phyloP scores from a whole-genome alignment of 2,113 vertebrate species.

The Benitochromis conjunctus region DNA sequence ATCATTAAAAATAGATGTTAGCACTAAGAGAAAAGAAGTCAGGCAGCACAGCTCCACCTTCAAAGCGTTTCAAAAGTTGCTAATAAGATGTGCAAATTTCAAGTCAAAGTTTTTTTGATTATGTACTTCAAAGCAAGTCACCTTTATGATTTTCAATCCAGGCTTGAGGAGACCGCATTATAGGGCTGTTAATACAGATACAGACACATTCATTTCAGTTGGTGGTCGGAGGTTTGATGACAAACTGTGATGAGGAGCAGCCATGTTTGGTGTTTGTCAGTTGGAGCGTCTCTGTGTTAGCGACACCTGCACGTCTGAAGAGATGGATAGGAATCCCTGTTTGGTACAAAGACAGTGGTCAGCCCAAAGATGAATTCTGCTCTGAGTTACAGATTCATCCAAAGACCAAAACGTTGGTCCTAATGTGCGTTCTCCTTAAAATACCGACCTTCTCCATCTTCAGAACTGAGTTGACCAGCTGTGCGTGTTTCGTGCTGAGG shows the following conservation, averaged over 20 bases:
- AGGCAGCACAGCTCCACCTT: background rate
- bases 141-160: background rate
- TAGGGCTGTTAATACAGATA: background rate
- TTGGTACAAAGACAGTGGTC: background rate
- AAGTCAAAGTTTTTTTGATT: background rate
- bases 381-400: background rate
- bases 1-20: background rate
- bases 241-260: background rate
- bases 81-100: background rate
- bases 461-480: constrained; percentile 53
- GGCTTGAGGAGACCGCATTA: background rate
- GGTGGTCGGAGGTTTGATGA: background rate
- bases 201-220: background rate
- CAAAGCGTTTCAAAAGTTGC: background rate
- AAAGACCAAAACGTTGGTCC: background rate
- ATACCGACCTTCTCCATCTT: constrained; percentile 52
- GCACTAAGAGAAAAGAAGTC: background rate
- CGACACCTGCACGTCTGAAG: constrained; percentile 35
- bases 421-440: background rate
- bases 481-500: background rate
- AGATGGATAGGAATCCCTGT: constrained; percentile 60
- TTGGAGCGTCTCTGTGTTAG: background rate
- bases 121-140: background rate
- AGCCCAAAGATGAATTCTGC: background rate
- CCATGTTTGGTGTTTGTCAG: background rate